Conservation (phyloP, 2,113 vertebrate species). For the Petroica traversi region DNA sequence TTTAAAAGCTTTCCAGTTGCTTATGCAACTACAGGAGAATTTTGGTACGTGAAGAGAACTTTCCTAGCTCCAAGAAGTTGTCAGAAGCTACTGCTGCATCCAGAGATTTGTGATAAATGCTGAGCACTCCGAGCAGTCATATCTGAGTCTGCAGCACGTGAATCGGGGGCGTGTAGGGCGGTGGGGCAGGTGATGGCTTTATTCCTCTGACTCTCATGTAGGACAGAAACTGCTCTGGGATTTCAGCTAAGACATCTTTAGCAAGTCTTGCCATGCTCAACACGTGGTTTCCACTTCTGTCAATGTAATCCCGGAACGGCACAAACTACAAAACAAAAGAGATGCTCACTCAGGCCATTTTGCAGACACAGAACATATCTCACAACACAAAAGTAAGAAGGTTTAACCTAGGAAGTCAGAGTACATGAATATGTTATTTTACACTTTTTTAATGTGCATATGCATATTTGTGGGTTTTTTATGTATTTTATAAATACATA, state of each 20-base stretch:
- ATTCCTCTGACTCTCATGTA: conserved; percentile 96
- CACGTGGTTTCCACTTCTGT: conserved; percentile 93
- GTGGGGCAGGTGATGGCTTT: conserved; percentile 92
- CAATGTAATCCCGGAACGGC: conserved; percentile 95
- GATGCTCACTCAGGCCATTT: neutral
- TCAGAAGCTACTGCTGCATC: conserved; percentile 66
- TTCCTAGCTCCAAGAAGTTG: conserved; percentile 74
- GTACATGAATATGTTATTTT: neutral
- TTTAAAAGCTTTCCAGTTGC: conserved; percentile 73
- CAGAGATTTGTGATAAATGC: conserved; percentile 9
- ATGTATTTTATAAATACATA: neutral
- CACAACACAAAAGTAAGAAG: neutral
- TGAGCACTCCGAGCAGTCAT: conserved; percentile 66
- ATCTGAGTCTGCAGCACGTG: conserved; percentile 90
- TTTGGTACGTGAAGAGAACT: conserved; percentile 82
- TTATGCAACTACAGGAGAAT: conserved; percentile 74
- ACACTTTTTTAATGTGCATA: neutral
- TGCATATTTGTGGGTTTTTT: neutral
- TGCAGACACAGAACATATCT: neutral
- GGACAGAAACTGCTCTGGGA: conserved; percentile 96
- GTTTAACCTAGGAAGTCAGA: neutral
- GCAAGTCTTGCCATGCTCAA: conserved; percentile 95
- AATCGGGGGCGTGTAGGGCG: conserved; percentile 89
- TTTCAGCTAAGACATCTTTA: conserved; percentile 96
- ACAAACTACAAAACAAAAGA: conserved; percentile 83